Percentiles rank a stretch among this genome's conserved stretches.
These are phyloP conservation scores for Rattus norvegicus DNA, from an alignment of 2,113 vertebrate species.

Conservation along the genomic window DNA sequence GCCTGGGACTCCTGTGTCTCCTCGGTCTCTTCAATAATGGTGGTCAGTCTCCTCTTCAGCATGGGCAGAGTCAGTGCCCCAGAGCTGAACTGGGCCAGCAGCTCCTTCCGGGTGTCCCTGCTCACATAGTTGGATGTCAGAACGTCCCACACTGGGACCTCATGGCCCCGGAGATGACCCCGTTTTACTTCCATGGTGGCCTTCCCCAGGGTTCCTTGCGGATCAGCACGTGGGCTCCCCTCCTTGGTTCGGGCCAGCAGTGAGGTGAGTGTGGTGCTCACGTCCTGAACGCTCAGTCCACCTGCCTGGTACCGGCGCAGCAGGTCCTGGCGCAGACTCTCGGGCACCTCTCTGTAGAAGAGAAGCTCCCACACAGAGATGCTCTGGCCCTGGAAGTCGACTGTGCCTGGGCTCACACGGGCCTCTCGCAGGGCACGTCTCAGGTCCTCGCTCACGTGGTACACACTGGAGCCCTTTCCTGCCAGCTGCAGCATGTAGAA, in stretches of 20 bases:
- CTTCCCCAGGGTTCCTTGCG: slow-evolving; percentile 58
- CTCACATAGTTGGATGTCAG: slow-evolving; percentile 74
- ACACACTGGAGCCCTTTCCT: slow-evolving; percentile 69
- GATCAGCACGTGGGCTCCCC: rapidly evolving
- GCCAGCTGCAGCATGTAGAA: slow-evolving; percentile 84
- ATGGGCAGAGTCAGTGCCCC: slow-evolving; percentile 83
- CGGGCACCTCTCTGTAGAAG: slow-evolving; percentile 89
- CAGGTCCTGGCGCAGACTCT: slow-evolving; percentile 80
- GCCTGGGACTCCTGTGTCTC: not conserved
- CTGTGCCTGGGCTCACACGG: not conserved
- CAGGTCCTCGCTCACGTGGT: slow-evolving; percentile 70
- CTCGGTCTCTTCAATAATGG: slow-evolving; percentile 56
- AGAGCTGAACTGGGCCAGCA: slow-evolving; percentile 83
- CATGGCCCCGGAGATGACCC: slow-evolving; percentile 65
- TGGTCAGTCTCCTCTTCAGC: slow-evolving; percentile 70
- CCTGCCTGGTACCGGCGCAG: slow-evolving; percentile 80
- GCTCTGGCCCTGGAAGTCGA: slow-evolving; percentile 77
- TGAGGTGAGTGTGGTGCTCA: slow-evolving; percentile 78
- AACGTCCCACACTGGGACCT: slow-evolving; percentile 80
- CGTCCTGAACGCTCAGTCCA: slow-evolving; percentile 76
- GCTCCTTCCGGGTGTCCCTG: slow-evolving; percentile 81
- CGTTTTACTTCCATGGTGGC: slow-evolving; percentile 53
- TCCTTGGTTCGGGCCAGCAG: not conserved
- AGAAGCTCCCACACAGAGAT: slow-evolving; percentile 90
- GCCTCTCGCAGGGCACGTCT: slow-evolving; percentile 71